Percentiles rank a stretch among this genome's conserved stretches.
phyloP scores from a whole-genome alignment of 2,888 invertebrate species.

The Phrixothrix hirtus region DNA sequence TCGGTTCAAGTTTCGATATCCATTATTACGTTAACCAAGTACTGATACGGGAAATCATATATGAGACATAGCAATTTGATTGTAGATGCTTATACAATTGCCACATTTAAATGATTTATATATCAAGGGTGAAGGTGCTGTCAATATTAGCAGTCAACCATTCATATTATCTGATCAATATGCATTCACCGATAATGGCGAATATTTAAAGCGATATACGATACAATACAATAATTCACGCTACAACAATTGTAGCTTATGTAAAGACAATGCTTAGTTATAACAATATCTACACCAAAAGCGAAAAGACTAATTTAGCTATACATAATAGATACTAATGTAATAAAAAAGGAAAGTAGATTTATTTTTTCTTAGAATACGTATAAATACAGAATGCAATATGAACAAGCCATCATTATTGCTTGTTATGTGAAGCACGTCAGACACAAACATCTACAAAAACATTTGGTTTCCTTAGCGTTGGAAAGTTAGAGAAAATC shows the following conservation, averaged over 20 bases:
- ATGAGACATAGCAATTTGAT: constrained; percentile 14
- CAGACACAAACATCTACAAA: no score
- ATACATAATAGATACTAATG: no score
- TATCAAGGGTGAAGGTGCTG: constrained; percentile 33
- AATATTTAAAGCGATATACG: constrained; percentile 38
- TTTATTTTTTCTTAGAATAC: no score
- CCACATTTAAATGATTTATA: constrained; percentile 13
- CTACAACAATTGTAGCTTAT: neutral
- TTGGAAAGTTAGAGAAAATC: no score
- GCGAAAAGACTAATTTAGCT: no score
- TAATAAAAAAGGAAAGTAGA: no score
- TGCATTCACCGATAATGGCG: constrained; percentile 38
- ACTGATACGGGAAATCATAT: constrained; percentile 13
- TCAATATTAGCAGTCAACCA: constrained; percentile 39
- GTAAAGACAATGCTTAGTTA: neutral
- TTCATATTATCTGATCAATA: constrained; percentile 36
- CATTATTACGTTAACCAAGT: constrained; percentile 10
- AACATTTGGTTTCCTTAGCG: no score
- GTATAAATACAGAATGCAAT: no score
- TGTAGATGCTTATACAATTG: constrained; percentile 18
- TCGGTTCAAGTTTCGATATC: constrained; percentile 17
- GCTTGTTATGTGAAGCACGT: no score
- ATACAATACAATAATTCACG: constrained; percentile 34
- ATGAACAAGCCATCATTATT: no score
- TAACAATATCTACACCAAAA: no score